Conservation (phyloP, 2,797 vertebrate genomes). For the Dipus sagitta region DNA sequence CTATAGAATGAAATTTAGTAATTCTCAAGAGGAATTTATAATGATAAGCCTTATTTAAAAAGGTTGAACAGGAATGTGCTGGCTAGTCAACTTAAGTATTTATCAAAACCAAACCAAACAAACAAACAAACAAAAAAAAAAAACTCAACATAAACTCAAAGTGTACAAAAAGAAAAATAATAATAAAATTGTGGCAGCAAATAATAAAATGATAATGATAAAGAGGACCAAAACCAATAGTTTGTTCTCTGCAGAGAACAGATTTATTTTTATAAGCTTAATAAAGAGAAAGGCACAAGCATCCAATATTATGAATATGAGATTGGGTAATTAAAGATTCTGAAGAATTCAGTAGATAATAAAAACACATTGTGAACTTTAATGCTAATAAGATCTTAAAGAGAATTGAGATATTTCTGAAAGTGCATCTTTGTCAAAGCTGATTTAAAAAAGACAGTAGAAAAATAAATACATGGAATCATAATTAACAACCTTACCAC, state of each 20-base stretch:
- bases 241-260: background rate
- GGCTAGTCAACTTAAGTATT: background rate
- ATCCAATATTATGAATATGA: background rate
- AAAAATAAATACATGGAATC: slow-evolving; percentile 20
- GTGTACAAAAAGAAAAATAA: background rate
- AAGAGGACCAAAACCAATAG: background rate
- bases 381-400: background rate
- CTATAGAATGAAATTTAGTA: background rate
- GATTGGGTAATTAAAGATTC: background rate
- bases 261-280: background rate
- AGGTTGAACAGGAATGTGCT: background rate
- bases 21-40: background rate
- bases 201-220: background rate
- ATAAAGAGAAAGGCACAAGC: background rate
- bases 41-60: background rate
- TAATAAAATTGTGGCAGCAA: background rate
- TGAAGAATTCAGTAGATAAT: slow-evolving; percentile 4
- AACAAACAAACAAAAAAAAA: no score
- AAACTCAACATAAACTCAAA: background rate
- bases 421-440: slow-evolving; percentile 5
- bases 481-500: slow-evolving; percentile 44
- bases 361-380: background rate
- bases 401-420: slow-evolving; percentile 18
- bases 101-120: background rate
- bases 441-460: background rate